Evolutionary conservation across 2,888 invertebrate species (phyloP), one percentile per base, ranked within the genome.

Genomic region (Mythimna albipuncta): DNA sequence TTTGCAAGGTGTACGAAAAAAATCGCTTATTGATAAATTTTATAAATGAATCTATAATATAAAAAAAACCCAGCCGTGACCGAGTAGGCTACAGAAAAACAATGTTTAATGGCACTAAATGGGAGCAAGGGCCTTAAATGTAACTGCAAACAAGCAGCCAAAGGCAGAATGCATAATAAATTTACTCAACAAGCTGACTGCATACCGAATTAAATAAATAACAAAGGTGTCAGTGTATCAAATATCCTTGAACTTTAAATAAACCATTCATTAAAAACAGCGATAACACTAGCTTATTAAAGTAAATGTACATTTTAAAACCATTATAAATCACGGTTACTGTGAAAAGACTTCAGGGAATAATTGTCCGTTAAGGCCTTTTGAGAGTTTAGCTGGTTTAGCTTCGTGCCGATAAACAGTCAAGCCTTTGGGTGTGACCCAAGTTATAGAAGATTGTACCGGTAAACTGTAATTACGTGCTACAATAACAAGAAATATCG

Each of bases 321-420:
- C 72, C 65, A 64, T 72, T 86, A 74, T 69, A 77, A 81, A 86
- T 75, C 65, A 75, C 44, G 70, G 66, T 75, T 79, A 63, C 69
- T 64, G 59, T 63, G 66, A 72, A 78, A 84, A 82, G 70, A 61
- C 77, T 85, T 85, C 72, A 86, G 38, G 63, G 61, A 67, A 64
- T 72, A 85, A 85, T 86, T 86, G 75, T 80, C 82, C 81, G 70
- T 81, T 78, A 79, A 65, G 72, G 74, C 79, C 77, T 83, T 84
- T 85, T 80, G 74, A 85, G 88, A 81, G 55, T 70, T 75, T 52
- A 32, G 79, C 86, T 91, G 75, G 55, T 68, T 75, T 52, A 32
- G 79, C 86, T 91, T 88, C 92, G 91, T 92, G 91, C 89, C 81
- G 88, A 86, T 91, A 91, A 90, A 80, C 87, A 89, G 84, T 81